Evolutionary conservation across 35 echinoderm and acorn worm genomes (phyloP).

Genomic region (Acanthaster planci): DNA sequence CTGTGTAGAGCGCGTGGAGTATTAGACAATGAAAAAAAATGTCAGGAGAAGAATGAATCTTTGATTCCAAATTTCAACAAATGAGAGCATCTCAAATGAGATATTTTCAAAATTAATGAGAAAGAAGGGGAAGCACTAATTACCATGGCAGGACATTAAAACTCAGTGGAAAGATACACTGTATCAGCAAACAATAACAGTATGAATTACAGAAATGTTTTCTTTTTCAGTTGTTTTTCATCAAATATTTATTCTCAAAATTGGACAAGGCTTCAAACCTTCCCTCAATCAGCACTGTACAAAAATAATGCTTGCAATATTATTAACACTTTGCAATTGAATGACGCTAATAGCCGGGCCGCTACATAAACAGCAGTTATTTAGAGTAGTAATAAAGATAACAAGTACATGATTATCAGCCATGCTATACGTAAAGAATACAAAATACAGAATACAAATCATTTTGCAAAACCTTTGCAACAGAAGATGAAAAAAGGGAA

Average conservation of each 20-base stretch:
- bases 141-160: no score
- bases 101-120: no score
- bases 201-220: neutral
- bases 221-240: neutral
- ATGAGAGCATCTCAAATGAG: no score
- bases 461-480: constrained; percentile 1
- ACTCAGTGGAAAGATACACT: no score
- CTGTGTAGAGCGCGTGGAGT: no score
- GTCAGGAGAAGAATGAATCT: no score
- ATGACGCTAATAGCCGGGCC: neutral
- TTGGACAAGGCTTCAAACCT: neutral
- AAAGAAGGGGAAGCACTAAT: no score
- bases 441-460: neutral
- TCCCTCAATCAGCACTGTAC: constrained; percentile 11
- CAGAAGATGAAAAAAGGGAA: neutral
- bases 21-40: no score
- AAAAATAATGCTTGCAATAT: constrained; percentile 11
- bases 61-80: no score
- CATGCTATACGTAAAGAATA: neutral
- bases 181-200: no score
- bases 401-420: neutral
- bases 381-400: neutral
- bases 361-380: neutral
- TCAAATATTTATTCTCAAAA: constrained; percentile 24
- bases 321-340: neutral